Evolutionary conservation across 2,113 vertebrate genomes (phyloP).

Genomic region (Engraulis encrasicolus): DNA sequence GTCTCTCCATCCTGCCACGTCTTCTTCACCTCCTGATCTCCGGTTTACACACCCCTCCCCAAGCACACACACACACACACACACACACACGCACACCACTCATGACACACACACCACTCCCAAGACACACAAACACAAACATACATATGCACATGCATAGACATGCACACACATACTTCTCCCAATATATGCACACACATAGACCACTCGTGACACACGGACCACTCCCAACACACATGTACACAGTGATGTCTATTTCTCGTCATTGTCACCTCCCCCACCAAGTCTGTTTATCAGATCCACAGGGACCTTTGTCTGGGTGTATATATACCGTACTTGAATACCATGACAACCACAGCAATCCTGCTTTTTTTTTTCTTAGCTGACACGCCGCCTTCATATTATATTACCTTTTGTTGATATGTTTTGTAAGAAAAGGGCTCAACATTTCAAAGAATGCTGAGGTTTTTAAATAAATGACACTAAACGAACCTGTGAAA

Average conservation of each 20-base stretch:
- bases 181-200: no score
- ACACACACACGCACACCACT: not conserved
- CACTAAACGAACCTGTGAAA: not conserved
- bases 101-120: no score
- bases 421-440: constrained; percentile 12
- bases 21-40: not conserved
- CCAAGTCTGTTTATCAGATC: not conserved
- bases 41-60: not conserved
- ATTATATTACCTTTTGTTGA: not conserved
- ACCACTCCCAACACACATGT: no score
- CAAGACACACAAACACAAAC: no score
- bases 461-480: not conserved
- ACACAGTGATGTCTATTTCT: no score
- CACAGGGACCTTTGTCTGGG: constrained; percentile 38
- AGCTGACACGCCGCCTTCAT: not conserved
- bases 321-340: constrained; percentile 43
- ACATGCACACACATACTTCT: no score
- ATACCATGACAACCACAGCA: constrained; percentile 26
- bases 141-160: no score
- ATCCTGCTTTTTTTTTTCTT: constrained; percentile 17
- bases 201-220: no score
- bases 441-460: constrained; percentile 1
- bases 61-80: not conserved
- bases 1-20: not conserved
- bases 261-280: not conserved